A percentile compares a stretch with the other conserved stretches of the same genome.
Conservation (phyloP, 2,888 invertebrate species). For the Reticulitermes lucifugus region DNA sequence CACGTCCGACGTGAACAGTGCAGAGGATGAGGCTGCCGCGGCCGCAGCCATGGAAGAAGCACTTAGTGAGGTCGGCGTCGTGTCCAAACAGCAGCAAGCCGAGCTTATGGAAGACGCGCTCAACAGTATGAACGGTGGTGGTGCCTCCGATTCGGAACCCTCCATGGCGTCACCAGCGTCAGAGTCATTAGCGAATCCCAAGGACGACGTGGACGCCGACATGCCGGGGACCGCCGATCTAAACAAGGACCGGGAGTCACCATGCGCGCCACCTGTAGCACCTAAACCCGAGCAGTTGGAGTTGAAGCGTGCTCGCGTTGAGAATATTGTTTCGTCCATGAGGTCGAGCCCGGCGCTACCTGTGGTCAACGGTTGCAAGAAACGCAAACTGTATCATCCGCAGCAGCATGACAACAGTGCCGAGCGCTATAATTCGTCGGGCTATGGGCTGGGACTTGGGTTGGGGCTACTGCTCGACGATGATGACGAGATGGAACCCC, state of each 20-base stretch:
- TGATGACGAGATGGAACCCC: conserved; percentile 81
- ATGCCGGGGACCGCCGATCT: conserved; percentile 35
- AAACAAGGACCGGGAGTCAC: conserved; percentile 42
- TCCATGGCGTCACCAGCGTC: conserved; percentile 54
- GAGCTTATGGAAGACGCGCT: conserved; percentile 72
- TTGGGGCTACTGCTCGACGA: conserved; percentile 69
- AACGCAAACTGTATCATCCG: conserved; percentile 94
- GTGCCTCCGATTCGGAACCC: conserved; percentile 53
- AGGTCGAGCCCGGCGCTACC: conserved; percentile 84
- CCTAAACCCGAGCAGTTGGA: conserved; percentile 64
- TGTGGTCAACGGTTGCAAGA: conserved; percentile 92
- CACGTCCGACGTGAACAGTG: conserved; percentile 52
- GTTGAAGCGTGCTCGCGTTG: conserved; percentile 92
- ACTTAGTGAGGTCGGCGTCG: conserved; percentile 70
- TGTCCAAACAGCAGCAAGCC: conserved; percentile 63
- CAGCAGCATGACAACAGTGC: conserved; percentile 86
- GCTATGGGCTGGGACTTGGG: conserved; percentile 70
- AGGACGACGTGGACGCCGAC: conserved; percentile 51
- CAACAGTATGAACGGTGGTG: conserved; percentile 64
- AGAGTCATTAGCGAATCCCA: conserved; percentile 49
- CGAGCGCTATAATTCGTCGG: conserved; percentile 66
- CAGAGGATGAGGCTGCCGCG: conserved; percentile 62
- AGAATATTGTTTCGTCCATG: conserved; percentile 95
- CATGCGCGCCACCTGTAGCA: conserved; percentile 28
- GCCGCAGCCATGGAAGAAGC: conserved; percentile 70